These are phyloP conservation scores for Lethenteron reissneri DNA, from an alignment of 2,113 vertebrate species.

Conservation along the genomic window DNA sequence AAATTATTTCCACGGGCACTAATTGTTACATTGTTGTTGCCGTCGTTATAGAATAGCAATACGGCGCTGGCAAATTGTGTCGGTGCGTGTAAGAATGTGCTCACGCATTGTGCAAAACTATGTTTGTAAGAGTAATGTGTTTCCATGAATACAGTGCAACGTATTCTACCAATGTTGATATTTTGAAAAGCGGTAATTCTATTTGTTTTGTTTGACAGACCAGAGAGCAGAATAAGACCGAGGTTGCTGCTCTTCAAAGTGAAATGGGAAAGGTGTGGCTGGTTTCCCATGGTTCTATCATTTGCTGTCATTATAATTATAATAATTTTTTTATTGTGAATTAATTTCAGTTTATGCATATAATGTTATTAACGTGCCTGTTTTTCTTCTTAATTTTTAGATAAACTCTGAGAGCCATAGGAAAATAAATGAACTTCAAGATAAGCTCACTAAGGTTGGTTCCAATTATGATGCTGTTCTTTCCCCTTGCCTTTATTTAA, in stretches of 20 bases:
- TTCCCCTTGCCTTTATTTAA: too few relatives aligned
- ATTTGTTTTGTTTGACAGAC: conserved; percentile 27
- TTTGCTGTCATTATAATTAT: neutral
- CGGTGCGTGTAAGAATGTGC: neutral
- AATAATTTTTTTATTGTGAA: conserved; percentile 10
- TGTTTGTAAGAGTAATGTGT: too few relatives aligned
- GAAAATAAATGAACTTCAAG: conserved; percentile 79
- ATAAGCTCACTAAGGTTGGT: conserved; percentile 72
- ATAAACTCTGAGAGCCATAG: conserved; percentile 65
- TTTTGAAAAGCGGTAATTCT: neutral
- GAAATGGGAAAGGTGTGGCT: conserved; percentile 64
- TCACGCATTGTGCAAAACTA: too few relatives aligned
- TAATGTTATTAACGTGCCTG: neutral
- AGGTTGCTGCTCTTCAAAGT: conserved; percentile 50
- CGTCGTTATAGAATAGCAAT: too few relatives aligned
- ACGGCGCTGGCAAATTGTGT: neutral
- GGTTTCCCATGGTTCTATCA: too few relatives aligned
- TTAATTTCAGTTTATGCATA: conserved; percentile 13
- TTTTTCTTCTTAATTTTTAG: conserved; percentile 21
- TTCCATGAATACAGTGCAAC: too few relatives aligned
- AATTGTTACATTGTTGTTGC: too few relatives aligned
- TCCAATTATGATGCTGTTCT: too few relatives aligned
- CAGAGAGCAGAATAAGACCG: conserved; percentile 76
- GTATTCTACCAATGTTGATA: too few relatives aligned
- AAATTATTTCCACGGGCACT: too few relatives aligned